Percentiles rank a stretch among this genome's conserved stretches.
Conservation (phyloP, 1,140 invertebrate species). For the Drosophila albomicans region DNA sequence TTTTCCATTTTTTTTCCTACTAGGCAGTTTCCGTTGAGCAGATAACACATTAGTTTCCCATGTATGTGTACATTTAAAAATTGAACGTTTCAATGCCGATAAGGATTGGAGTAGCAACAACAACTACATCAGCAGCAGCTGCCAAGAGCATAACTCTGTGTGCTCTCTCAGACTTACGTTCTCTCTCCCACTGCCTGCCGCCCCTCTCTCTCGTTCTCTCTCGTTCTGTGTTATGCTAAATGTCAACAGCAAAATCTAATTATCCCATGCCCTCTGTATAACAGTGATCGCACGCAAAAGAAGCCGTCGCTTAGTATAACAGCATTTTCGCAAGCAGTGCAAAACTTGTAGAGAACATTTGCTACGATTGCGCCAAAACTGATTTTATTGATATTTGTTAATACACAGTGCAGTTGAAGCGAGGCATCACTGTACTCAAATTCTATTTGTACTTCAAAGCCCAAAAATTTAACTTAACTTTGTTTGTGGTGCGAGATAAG, state of each 20-base stretch:
- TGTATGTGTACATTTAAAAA: slow-evolving; percentile 14
- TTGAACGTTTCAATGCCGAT: slow-evolving; percentile 15
- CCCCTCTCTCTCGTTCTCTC: neutral
- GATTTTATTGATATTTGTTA: neutral
- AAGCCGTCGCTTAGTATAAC: neutral
- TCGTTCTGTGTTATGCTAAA: neutral
- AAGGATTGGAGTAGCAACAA: neutral
- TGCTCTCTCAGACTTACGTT: neutral
- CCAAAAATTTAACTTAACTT: slow-evolving; percentile 11
- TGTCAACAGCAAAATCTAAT: slow-evolving; percentile 7
- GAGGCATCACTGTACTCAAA: neutral
- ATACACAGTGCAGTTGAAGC: neutral
- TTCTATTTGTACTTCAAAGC: slow-evolving; percentile 8
- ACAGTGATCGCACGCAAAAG: neutral
- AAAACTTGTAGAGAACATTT: neutral
- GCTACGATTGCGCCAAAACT: neutral
- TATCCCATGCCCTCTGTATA: slow-evolving; percentile 9
- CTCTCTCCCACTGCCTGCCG: too few species aligned
- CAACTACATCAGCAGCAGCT: neutral
- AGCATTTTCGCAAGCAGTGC: neutral
- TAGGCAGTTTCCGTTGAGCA: slow-evolving; percentile 38
- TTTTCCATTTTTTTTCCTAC: slow-evolving; percentile 20
- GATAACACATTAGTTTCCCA: slow-evolving; percentile 31
- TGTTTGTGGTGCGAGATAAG: slow-evolving; percentile 15
- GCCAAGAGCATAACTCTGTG: neutral